Conservation (phyloP, 2,113 vertebrate species). For the Ptyas mucosa region DNA sequence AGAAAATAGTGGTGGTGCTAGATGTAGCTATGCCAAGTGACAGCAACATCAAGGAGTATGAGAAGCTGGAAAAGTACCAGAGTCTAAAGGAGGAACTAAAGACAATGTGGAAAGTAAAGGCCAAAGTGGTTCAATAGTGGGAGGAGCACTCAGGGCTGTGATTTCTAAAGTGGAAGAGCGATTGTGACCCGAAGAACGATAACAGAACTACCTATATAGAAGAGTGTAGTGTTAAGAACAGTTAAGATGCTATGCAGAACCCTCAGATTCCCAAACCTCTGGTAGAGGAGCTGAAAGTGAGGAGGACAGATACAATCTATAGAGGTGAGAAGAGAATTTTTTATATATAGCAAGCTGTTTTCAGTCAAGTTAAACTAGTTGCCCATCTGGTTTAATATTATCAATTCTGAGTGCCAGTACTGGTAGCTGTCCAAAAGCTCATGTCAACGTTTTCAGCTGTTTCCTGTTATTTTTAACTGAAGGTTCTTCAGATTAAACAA, state of each 20-base stretch:
- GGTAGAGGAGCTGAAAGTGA: background rate
- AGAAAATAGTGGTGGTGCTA: background rate
- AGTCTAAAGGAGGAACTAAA: background rate
- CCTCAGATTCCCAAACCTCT: background rate
- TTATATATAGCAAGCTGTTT: background rate
- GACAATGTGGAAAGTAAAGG: background rate
- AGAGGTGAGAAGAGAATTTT: background rate
- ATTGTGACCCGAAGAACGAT: background rate
- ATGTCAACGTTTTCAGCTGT: background rate
- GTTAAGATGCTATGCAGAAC: background rate
- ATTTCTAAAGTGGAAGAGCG: background rate
- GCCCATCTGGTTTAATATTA: background rate
- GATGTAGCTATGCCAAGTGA: background rate
- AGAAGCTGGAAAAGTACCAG: background rate
- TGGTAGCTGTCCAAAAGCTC: background rate
- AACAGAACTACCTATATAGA: background rate
- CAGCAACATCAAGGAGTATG: background rate
- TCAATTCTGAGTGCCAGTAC: background rate
- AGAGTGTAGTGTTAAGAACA: background rate
- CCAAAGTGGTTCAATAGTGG: background rate
- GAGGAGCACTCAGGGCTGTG: background rate
- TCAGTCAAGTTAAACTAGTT: background rate
- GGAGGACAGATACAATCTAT: background rate
- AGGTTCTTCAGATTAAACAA: background rate
- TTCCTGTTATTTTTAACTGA: background rate